Evolutionary conservation across 35 echinoderm and acorn worm genomes (phyloP), one percentile per base, ranked within the genome.

Genomic region (Acanthaster planci): DNA sequence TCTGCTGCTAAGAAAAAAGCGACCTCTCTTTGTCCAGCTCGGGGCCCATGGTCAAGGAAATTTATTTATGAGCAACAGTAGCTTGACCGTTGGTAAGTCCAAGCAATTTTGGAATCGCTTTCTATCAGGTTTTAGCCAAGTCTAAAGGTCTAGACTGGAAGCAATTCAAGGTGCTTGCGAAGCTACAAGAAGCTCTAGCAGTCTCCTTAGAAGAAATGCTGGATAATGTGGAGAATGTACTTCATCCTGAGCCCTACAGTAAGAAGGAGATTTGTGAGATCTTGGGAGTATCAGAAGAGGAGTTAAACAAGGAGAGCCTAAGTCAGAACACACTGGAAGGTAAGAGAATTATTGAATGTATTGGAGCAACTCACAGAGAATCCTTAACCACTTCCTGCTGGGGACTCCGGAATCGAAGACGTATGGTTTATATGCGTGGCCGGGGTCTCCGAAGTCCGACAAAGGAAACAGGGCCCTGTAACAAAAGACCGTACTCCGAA

Each of bases 311-410:
- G 34, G 90, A 86, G 21, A 89, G 85, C 23, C 77, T 97, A 22
- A 97, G 95, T 57, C 52, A 67, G 16, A 97, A 97, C 79, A 97
- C 95, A 15, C 64, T 97, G 18, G 83, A 97, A 75, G 87, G 95
- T 97, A 78, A 93, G 85, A 68, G 21, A 18, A 30, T 79, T 47
- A n/a, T n/a, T n/a, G n/a, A 14, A n/a, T 57, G 12, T 57, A 57
- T 57, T 14, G 55, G 60, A 35, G 18, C 32, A 23, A 68, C 32
- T 68, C n/a, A 68, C n/a, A 34, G 34, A 26, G 34, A 36, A 6
- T 4, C 22, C 31, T 79, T 29, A 5, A 35, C 2, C 23, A 5
- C 37, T 37, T 21, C 36, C 17, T 7, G 8, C 4, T 6, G 4
- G 4, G 60, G 60, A 68, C 60, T 68, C 7, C n/a, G n/a, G 32